A percentile compares a stretch with the other conserved stretches of the same genome.
phyloP scores from a whole-genome alignment of 1,140 invertebrate genomes.

The Micrasema minimum region DNA sequence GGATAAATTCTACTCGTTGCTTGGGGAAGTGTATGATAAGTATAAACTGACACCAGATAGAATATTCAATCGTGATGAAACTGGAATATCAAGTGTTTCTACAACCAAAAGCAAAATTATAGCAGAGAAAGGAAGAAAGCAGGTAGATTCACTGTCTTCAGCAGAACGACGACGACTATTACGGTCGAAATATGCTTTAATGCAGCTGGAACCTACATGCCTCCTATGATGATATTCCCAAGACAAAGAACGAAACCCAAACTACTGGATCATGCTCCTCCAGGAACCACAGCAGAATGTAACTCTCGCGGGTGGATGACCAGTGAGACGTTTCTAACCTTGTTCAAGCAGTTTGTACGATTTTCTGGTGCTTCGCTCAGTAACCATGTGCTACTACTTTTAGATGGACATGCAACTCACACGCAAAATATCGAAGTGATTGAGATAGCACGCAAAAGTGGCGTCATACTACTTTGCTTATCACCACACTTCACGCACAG shows the following conservation, averaged over 20 bases:
- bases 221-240: too few relatives aligned
- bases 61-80: not conserved
- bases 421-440: not conserved
- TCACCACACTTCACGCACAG: constrained; percentile 59
- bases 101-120: not conserved
- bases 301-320: not conserved
- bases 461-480: constrained; percentile 56
- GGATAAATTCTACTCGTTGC: not conserved
- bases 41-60: not conserved
- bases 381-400: not conserved
- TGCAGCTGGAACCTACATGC: constrained; percentile 56
- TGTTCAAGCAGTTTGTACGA: not conserved
- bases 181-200: constrained; percentile 59
- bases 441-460: constrained; percentile 41
- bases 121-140: not conserved
- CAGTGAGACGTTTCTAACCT: not conserved
- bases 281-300: not conserved
- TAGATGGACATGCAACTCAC: not conserved
- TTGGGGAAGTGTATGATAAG: not conserved
- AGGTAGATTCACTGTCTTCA: not conserved
- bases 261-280: constrained; percentile 52
- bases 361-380: not conserved
- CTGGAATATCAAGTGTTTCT: not conserved
- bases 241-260: constrained; percentile 55
- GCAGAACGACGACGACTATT: constrained; percentile 45